A percentile compares a stretch with the other conserved stretches of the same genome.
Evolutionary conservation across 2,113 vertebrate species (phyloP).

Genomic region (Tachycineta bicolor): DNA sequence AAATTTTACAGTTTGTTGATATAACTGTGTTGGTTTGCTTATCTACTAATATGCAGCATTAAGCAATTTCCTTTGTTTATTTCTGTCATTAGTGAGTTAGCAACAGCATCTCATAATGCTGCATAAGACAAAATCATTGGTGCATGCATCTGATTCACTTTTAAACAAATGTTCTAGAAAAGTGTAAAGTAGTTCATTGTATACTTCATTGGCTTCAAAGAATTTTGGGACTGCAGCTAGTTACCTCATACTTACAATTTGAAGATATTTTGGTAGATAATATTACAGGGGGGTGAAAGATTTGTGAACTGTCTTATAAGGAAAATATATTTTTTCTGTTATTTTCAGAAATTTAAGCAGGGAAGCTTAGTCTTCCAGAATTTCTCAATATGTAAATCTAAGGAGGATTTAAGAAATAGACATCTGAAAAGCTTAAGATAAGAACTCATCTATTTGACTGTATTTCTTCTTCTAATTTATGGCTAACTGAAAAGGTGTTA

Average conservation of each 20-base stretch:
- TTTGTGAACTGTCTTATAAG: background rate
- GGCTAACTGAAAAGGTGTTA: background rate
- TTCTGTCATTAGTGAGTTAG: background rate
- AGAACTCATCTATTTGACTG: background rate
- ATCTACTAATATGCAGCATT: background rate
- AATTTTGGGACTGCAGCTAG: background rate
- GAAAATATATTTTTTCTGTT: background rate
- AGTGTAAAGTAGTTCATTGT: background rate
- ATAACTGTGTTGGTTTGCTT: background rate
- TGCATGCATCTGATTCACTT: background rate
- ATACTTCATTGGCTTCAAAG: background rate
- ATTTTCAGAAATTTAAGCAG: background rate
- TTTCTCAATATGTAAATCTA: background rate
- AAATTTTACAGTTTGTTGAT: background rate
- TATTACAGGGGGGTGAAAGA: no score
- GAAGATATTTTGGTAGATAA: background rate
- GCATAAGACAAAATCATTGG: background rate
- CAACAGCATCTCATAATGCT: background rate
- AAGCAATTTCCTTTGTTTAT: background rate
- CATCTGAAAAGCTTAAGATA: background rate
- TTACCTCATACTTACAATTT: background rate
- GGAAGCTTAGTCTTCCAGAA: background rate
- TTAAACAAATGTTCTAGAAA: background rate
- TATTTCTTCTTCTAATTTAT: background rate
- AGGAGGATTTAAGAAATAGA: background rate